Base-by-base conservation (phyloP, 2,113 vertebrate genomes). In the Mystacornis crossleyi region DNA sequence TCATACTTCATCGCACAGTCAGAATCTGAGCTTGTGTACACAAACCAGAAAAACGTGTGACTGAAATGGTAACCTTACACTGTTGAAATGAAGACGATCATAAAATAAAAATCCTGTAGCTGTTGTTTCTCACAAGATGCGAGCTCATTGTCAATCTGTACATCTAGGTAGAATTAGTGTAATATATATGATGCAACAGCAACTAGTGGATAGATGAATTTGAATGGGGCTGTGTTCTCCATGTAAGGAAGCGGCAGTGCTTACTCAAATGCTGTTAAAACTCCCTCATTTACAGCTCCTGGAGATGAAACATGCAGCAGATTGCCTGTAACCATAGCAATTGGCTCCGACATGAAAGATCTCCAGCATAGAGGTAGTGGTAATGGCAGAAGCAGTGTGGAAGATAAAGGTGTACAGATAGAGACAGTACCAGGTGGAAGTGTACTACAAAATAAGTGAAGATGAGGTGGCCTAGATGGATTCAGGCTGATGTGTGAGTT, bases 271-370 rank as follows among this genome's bases (percentile, higher is more conserved):
- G 95, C 94, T 93, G 94, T 91, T 95, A 73, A 94, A 97, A 85
- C 86, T 94, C 95, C 87, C 93, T 96, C 96, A 96, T 97, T 97
- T 97, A 85, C 93, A 95, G 95, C 93, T 96, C 94, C 95, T 96
- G 94, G 93, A 96, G 96, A 97, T 96, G 96, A 94, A 96, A 93
- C 91, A 82, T 96, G 81, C 91, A 97, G 94, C 94, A 96, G 94
- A 97, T 96, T 97, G 94, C 86, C 89, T 96, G 96, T 97, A 97
- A 97, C 96, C 96, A 97, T 96, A 96, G 96, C 93, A 96, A 97
- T 96, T 97, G 96, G 94, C 95, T 94, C 66, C 0, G 58, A 96
- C 93, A 94, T 95, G 96, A 97, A 96, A 97, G 95, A 96, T 93
- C 81, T 97, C 95, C 93, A 96, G 93, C 91, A 82, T 2, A 96